Conservation (phyloP, 1,140 invertebrate species). For the Heliconius hermathena region DNA sequence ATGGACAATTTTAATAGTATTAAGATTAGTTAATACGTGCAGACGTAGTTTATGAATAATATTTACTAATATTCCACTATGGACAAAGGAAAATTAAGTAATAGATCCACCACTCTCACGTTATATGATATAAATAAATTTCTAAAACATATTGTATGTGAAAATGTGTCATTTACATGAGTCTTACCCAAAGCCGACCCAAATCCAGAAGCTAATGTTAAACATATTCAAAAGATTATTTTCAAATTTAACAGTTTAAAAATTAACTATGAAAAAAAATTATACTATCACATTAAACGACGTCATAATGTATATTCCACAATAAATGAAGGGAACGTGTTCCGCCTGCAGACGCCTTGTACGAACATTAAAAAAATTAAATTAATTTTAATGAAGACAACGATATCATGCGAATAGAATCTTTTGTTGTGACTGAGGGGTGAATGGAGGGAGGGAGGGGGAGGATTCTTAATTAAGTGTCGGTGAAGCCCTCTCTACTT, state of each 20-base stretch:
- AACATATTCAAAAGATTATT: too few species aligned
- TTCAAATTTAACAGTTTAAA: too few species aligned
- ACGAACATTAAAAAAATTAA: conserved; percentile 69
- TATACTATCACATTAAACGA: background rate
- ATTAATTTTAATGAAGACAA: conserved; percentile 75
- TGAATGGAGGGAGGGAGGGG: conserved; percentile 39
- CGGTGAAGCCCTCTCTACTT: conserved; percentile 71
- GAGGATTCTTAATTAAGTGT: conserved; percentile 77
- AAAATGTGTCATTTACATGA: too few species aligned
- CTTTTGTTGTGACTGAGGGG: conserved; percentile 74
- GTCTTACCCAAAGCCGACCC: too few species aligned
- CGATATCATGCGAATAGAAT: conserved; percentile 61
- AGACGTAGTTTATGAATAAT: background rate
- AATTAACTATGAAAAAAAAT: background rate
- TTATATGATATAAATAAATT: too few species aligned
- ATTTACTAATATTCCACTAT: background rate
- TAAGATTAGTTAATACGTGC: background rate
- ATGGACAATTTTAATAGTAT: too few species aligned
- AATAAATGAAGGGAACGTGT: conserved; percentile 52
- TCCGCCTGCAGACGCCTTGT: conserved; percentile 36
- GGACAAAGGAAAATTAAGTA: background rate
- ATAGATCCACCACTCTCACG: too few species aligned
- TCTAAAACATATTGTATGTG: too few species aligned
- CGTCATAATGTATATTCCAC: conserved; percentile 37
- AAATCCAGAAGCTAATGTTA: too few species aligned